Conservation (phyloP, 2,113 vertebrate genomes). For the Erythrocercus mccallii region DNA sequence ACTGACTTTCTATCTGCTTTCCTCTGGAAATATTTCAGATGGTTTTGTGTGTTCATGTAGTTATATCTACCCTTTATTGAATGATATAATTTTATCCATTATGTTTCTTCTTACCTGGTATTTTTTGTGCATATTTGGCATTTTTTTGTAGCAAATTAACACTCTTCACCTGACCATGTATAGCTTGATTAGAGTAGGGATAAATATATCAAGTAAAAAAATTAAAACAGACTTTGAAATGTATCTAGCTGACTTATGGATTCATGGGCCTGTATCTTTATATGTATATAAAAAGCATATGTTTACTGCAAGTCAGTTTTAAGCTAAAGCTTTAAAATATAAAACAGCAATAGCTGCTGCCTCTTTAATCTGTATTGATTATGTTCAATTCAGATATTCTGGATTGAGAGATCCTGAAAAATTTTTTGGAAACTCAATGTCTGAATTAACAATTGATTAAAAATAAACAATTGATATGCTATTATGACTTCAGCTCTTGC, state of each 20-base stretch:
- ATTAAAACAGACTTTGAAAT: not conserved
- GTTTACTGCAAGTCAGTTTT: not conserved
- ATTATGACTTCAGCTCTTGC: not conserved
- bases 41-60: not conserved
- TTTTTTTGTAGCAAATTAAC: not conserved
- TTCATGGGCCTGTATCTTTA: not conserved
- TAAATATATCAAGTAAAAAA: not conserved
- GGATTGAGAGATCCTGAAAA: not conserved
- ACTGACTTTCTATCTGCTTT: not conserved
- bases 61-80: not conserved
- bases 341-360: not conserved
- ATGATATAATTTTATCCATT: not conserved
- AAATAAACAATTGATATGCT: not conserved
- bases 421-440: not conserved
- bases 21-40: not conserved
- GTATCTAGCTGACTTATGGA: not conserved
- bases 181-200: not conserved
- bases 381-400: not conserved
- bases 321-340: not conserved
- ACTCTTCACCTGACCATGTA: not conserved
- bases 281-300: not conserved
- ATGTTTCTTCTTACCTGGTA: not conserved
- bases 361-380: not conserved
- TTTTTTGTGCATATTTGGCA: not conserved
- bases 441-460: not conserved